These are phyloP conservation scores for Barbus barbus DNA, from an alignment of 2,113 vertebrate species.

Conservation along the genomic window DNA sequence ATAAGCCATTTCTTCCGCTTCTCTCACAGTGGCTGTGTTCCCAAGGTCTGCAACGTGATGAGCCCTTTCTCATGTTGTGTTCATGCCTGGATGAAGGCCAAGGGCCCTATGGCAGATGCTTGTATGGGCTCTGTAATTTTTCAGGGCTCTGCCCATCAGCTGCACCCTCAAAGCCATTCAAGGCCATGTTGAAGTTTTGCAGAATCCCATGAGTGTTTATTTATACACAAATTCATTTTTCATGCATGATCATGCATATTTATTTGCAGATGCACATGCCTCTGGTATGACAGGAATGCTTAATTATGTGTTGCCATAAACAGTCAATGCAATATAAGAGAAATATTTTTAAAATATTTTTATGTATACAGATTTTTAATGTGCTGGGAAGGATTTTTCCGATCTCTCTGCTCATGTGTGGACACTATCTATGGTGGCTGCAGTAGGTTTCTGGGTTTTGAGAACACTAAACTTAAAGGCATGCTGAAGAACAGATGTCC, in stretches of 20 bases:
- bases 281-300: neutral
- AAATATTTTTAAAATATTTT: too few relatives aligned
- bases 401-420: neutral
- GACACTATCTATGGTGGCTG: neutral
- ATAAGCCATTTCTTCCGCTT: neutral
- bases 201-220: conserved; percentile 7
- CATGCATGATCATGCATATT: conserved; percentile 10
- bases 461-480: conserved; percentile 28
- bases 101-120: conserved; percentile 14
- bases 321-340: too few relatives aligned
- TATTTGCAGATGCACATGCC: neutral
- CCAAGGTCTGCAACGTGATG: neutral
- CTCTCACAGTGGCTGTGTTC: neutral
- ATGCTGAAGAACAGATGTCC: conserved; percentile 38
- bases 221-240: conserved; percentile 1
- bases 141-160: neutral
- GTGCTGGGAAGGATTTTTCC: neutral
- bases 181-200: neutral
- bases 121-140: neutral
- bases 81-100: conserved; percentile 5
- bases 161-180: conserved; percentile 11
- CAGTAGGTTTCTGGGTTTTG: conserved; percentile 29
- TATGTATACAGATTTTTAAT: neutral
- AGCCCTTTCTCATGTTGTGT: neutral
- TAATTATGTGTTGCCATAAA: neutral